phyloP scores from a whole-genome alignment of 2,797 vertebrate genomes.

The Arrhamphus sclerolepis region DNA sequence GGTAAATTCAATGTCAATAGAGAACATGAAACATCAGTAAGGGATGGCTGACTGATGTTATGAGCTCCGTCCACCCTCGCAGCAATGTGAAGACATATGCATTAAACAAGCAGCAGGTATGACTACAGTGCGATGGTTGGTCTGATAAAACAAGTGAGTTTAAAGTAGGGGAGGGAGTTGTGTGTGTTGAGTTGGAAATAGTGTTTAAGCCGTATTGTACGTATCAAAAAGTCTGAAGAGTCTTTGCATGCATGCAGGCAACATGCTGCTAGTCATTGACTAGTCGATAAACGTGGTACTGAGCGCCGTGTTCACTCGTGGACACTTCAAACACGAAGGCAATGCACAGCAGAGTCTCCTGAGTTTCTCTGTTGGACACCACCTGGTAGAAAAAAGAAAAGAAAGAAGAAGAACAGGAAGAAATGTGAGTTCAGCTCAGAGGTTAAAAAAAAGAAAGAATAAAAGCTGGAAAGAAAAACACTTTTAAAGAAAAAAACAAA shows the following conservation, averaged over 20 bases:
- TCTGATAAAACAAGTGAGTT: constrained; percentile 56
- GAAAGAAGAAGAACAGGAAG: constrained; percentile 3
- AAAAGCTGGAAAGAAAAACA: neutral
- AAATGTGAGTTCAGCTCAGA: too few relatives aligned
- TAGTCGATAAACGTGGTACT: constrained; percentile 95
- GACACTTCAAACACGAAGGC: constrained; percentile 96
- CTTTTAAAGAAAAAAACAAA: neutral
- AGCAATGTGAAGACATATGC: constrained; percentile 21
- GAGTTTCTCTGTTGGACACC: constrained; percentile 95
- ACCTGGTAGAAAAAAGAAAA: constrained; percentile 77
- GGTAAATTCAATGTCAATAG: neutral
- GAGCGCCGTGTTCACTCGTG: constrained; percentile 93
- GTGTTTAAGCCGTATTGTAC: constrained; percentile 52
- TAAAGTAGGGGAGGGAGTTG: constrained; percentile 30
- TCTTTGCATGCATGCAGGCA: constrained; percentile 53
- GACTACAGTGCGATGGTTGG: constrained; percentile 67
- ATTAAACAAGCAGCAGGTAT: constrained; percentile 43
- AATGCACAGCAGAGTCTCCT: constrained; percentile 95
- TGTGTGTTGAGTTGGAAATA: constrained; percentile 60
- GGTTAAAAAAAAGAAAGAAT: neutral
- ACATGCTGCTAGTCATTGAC: constrained; percentile 89
- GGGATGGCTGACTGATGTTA: neutral
- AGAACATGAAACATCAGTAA: neutral
- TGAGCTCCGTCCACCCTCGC: constrained; percentile 12
- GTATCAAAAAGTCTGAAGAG: constrained; percentile 60